These are phyloP conservation scores for Danaus melanippus DNA, from an alignment of 1,140 invertebrate species.

Conservation along the genomic window DNA sequence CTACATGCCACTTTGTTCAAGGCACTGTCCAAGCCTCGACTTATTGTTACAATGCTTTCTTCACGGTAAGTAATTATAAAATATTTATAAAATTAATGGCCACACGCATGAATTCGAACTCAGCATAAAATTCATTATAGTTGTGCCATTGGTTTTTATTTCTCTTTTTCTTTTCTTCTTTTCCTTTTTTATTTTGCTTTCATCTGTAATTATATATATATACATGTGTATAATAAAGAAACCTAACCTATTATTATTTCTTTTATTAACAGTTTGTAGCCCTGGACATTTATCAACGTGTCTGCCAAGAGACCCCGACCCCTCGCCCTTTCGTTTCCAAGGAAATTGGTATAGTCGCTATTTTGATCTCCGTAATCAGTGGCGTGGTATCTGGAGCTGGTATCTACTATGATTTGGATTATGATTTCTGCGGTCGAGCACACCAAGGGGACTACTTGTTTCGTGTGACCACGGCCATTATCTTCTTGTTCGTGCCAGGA, in stretches of 20 bases:
- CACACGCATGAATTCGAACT: too few species aligned
- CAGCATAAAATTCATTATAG: too few species aligned
- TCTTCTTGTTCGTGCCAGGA: slow-evolving; percentile 74
- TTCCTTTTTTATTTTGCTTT: too few species aligned
- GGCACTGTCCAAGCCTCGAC: slow-evolving; percentile 71
- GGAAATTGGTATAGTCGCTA: slow-evolving; percentile 14
- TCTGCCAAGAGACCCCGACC: slow-evolving; percentile 71
- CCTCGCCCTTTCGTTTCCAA: slow-evolving; percentile 69
- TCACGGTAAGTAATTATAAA: slow-evolving; percentile 65
- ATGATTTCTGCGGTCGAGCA: slow-evolving; percentile 76
- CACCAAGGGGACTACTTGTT: slow-evolving; percentile 62
- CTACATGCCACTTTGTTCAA: slow-evolving; percentile 77
- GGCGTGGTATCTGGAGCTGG: slow-evolving; percentile 25
- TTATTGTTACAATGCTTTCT: slow-evolving; percentile 75
- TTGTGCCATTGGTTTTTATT: too few species aligned
- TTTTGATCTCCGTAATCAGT: slow-evolving; percentile 20
- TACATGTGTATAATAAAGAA: too few species aligned
- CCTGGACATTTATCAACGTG: slow-evolving; percentile 75
- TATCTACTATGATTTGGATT: slow-evolving; percentile 42
- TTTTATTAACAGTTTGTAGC: slow-evolving; percentile 77
- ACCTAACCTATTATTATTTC: slow-evolving; percentile 19
- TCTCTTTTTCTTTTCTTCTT: too few species aligned
- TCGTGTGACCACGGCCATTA: slow-evolving; percentile 69
- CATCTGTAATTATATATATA: too few species aligned
- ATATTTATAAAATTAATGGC: slow-evolving; percentile 4